These are phyloP conservation scores for Hyles vespertilio DNA, from an alignment of 1,140 invertebrate genomes.

Conservation along the genomic window DNA sequence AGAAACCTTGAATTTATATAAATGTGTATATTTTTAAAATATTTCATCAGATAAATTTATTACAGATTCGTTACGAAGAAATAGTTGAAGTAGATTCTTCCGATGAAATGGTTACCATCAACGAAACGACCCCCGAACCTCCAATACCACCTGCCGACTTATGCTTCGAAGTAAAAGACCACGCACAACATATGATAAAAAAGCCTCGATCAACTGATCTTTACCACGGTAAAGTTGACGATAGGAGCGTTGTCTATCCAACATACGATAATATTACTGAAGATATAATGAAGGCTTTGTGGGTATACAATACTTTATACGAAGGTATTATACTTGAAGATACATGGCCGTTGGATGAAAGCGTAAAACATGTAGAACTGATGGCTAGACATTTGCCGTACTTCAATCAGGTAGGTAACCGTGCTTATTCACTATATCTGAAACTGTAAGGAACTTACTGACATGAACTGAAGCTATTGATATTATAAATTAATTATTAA, in stretches of 20 bases:
- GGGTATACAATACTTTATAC: conserved; percentile 32
- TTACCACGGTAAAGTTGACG: conserved; percentile 40
- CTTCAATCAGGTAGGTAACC: conserved; percentile 27
- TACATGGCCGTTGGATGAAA: conserved; percentile 59
- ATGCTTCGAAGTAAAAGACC: conserved; percentile 3
- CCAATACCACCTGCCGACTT: not conserved
- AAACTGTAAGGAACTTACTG: no score
- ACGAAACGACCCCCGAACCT: not conserved
- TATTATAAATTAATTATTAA: no score
- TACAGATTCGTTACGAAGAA: no score
- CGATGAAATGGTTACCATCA: no score
- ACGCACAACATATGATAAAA: not conserved
- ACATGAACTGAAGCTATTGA: no score
- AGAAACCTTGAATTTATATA: no score
- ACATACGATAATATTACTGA: conserved; percentile 32
- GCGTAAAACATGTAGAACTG: conserved; percentile 35
- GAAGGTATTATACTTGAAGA: conserved; percentile 56
- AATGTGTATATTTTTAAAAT: no score
- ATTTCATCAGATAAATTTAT: no score
- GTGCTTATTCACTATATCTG: not conserved
- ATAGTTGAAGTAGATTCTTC: no score
- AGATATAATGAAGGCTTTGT: conserved; percentile 42
- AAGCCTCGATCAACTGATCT: conserved; percentile 17
- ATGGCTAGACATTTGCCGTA: conserved; percentile 39
- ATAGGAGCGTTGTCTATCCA: conserved; percentile 43